Evolutionary conservation across 2,888 invertebrate genomes (phyloP).

Genomic region (Caenorhabditis wallacei): DNA sequence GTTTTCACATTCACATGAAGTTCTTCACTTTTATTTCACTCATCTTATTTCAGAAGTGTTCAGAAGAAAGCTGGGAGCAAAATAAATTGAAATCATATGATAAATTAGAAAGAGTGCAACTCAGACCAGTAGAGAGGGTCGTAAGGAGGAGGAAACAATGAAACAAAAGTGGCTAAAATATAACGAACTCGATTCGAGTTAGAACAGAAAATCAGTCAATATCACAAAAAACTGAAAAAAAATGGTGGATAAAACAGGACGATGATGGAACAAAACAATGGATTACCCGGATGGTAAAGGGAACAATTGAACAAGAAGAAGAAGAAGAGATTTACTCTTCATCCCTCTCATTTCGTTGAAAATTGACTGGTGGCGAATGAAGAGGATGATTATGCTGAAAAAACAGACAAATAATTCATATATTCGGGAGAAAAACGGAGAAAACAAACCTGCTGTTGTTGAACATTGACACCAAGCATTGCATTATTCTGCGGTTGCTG

Average conservation of each 20-base stretch:
- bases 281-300: conserved; percentile 33
- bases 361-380: conserved; percentile 76
- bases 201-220: background rate
- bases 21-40: background rate
- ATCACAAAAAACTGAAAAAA: conserved; percentile 23
- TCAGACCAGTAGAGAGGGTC: conserved; percentile 14
- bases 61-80: background rate
- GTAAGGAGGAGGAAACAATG: background rate
- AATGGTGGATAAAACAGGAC: conserved; percentile 6
- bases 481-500: conserved; percentile 39
- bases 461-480: conserved; percentile 69
- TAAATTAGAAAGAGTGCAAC: conserved; percentile 6
- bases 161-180: background rate
- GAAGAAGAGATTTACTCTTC: conserved; percentile 19
- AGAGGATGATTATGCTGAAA: conserved; percentile 72
- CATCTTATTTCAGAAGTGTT: background rate
- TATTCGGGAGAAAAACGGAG: background rate
- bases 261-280: conserved; percentile 3
- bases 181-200: conserved; percentile 49
- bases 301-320: conserved; percentile 11
- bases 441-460: conserved; percentile 49
- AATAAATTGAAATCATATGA: background rate
- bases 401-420: background rate
- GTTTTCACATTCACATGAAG: background rate
- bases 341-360: conserved; percentile 60